Base-by-base conservation (phyloP, 2,888 invertebrate species). In the Priocnemis perturbator region DNA sequence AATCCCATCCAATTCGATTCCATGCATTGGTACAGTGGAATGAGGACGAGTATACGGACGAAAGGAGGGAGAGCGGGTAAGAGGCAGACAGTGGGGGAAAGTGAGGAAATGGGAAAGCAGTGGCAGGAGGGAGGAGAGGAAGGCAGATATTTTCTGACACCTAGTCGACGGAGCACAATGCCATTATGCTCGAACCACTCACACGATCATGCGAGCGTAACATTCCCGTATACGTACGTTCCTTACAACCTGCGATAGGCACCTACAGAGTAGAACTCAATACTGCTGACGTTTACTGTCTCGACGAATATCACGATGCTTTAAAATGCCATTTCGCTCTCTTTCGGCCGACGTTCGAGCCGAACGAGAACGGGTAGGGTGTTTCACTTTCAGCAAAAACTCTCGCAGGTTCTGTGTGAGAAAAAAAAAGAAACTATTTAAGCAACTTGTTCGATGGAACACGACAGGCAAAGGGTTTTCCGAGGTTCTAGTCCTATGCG, bases 231-330 rank as follows among this genome's bases (percentile, higher is more conserved):
- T 56, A 62, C 64, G 59, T 64, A 64, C 69, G 57, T 44, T 58
- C 44, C 52, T 21, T 52, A 52, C 26, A 45, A 48, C 58, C 45
- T 4, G 57, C 47, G 67, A 67, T 58, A 67, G 19, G 47, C 58
- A 60, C 63, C 60, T 71, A 66, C 64, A 66, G 37, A 62, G 61
- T 63, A 70, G 79, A 78, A 81, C 66, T 64, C 78, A 76, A 79
- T 81, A 78, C 74, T 71, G 68, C 75, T 81, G 77, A 78, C 76
- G 72, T 71, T 71, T 66, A 64, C 67, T 71, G 74, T 74, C 74
- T 72, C 68, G 66, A 57, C 61, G 64, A 64, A 67, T 69, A 76
- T 72, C 67, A 64, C 67, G 59, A 57, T 48, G 69, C 63, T 71
- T 57, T 69, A 77, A 78, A 75, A 74, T 67, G 64, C 69, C 64